phyloP scores from a whole-genome alignment of 30 jellyfish, hydroid and myxozoan genomes.

The Rhopilema esculentum region DNA sequence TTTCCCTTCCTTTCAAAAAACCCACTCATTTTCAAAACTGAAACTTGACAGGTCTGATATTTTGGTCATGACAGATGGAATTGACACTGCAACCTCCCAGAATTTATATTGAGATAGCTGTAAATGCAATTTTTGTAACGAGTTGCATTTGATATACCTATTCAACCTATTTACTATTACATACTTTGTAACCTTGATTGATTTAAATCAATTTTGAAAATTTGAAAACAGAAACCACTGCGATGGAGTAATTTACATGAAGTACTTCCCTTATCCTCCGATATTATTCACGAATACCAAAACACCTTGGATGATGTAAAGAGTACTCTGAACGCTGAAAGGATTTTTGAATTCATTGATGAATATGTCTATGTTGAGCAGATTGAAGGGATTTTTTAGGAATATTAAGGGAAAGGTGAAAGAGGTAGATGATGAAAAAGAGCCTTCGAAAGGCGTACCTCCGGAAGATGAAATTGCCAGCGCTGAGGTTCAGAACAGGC shows the following conservation, averaged over 20 bases:
- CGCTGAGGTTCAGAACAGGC: conserved; percentile 39
- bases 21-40: too few relatives aligned
- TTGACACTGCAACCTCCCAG: too few relatives aligned
- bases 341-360: neutral
- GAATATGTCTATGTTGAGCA: conserved; percentile 23
- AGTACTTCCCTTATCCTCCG: neutral
- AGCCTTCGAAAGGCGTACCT: conserved; percentile 16
- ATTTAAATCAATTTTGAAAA: too few relatives aligned
- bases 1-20: too few relatives aligned
- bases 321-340: neutral
- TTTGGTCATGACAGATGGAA: too few relatives aligned
- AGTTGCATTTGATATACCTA: too few relatives aligned
- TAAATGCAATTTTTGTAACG: too few relatives aligned
- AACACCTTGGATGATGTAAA: neutral
- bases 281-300: neutral
- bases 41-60: too few relatives aligned
- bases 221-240: too few relatives aligned
- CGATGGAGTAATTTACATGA: neutral
- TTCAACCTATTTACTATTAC: too few relatives aligned
- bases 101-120: too few relatives aligned
- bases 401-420: conserved; percentile 4
- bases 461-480: conserved; percentile 42
- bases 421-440: conserved; percentile 7
- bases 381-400: conserved; percentile 19
- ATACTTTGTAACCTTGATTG: too few relatives aligned